Evolutionary conservation across 2,888 invertebrate genomes (phyloP).

Genomic region (Cerastis leucographa): DNA sequence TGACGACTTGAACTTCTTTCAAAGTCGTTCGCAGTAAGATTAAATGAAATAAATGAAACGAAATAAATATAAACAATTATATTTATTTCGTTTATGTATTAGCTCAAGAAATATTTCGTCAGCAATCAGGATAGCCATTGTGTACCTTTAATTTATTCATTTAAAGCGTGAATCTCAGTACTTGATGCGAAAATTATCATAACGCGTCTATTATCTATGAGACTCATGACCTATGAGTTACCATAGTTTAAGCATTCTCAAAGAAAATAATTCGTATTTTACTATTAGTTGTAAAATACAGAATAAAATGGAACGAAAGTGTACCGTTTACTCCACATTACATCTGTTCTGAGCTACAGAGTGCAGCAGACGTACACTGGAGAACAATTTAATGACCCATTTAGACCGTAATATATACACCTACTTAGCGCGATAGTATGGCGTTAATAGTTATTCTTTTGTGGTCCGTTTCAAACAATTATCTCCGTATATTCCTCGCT

Average conservation of each 20-base stretch:
- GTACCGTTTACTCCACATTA: slow-evolving; percentile 41
- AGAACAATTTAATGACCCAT: slow-evolving; percentile 56
- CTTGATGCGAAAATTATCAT: neutral
- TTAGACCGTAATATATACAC: slow-evolving; percentile 37
- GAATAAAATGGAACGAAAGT: slow-evolving; percentile 43
- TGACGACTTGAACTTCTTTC: neutral
- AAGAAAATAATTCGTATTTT: neutral
- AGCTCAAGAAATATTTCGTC: neutral
- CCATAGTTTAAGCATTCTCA: too few species aligned
- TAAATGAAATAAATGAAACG: too few species aligned
- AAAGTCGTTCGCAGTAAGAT: neutral
- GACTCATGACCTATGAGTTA: too few species aligned
- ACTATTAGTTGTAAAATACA: slow-evolving; percentile 20
- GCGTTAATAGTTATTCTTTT: slow-evolving; percentile 11
- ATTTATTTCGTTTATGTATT: neutral
- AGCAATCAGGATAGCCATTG: neutral
- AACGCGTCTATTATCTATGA: neutral
- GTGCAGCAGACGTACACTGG: slow-evolving; percentile 47
- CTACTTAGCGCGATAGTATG: slow-evolving; percentile 17
- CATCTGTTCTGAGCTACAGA: slow-evolving; percentile 43
- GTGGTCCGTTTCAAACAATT: slow-evolving; percentile 26
- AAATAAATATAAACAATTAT: too few species aligned
- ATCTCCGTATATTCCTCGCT: slow-evolving; percentile 1
- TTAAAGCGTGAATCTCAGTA: neutral
- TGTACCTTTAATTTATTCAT: too few species aligned